Conservation (phyloP, 2,888 invertebrate species). For the Thereva nobilitata region DNA sequence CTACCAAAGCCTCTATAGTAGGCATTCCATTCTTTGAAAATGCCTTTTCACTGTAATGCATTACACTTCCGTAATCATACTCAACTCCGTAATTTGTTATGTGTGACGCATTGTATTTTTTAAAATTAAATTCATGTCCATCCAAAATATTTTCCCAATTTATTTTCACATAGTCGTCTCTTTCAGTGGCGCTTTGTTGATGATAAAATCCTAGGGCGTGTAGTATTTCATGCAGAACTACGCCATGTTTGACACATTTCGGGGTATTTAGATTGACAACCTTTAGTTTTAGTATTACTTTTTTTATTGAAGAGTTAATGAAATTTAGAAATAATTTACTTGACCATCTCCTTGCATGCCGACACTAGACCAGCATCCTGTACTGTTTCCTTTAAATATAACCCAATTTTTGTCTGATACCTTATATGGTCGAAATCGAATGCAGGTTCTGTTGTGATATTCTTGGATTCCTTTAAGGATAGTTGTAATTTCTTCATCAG, state of each 20-base stretch:
- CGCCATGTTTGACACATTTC: conserved; percentile 67
- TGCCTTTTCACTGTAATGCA: conserved; percentile 72
- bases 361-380: conserved; percentile 71
- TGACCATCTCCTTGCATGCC: conserved; percentile 67
- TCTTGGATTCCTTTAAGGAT: conserved; percentile 65
- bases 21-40: conserved; percentile 69
- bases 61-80: conserved; percentile 73
- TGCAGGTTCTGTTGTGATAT: conserved; percentile 66
- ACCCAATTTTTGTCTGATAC: conserved; percentile 64
- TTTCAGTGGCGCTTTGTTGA: conserved; percentile 77
- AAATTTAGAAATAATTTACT: conserved; percentile 43
- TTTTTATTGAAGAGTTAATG: not conserved
- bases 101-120: conserved; percentile 67
- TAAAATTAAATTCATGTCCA: conserved; percentile 64
- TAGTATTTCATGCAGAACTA: conserved; percentile 76
- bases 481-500: conserved; percentile 56
- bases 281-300: conserved; percentile 47
- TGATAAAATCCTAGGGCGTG: conserved; percentile 83
- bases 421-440: conserved; percentile 65
- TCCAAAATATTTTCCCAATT: conserved; percentile 68
- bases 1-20: conserved; percentile 67
- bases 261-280: conserved; percentile 62
- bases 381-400: conserved; percentile 60
- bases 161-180: conserved; percentile 76
- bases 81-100: conserved; percentile 68